Evolutionary conservation across 2,113 vertebrate genomes (phyloP).

Genomic region (Actinemys pallida): DNA sequence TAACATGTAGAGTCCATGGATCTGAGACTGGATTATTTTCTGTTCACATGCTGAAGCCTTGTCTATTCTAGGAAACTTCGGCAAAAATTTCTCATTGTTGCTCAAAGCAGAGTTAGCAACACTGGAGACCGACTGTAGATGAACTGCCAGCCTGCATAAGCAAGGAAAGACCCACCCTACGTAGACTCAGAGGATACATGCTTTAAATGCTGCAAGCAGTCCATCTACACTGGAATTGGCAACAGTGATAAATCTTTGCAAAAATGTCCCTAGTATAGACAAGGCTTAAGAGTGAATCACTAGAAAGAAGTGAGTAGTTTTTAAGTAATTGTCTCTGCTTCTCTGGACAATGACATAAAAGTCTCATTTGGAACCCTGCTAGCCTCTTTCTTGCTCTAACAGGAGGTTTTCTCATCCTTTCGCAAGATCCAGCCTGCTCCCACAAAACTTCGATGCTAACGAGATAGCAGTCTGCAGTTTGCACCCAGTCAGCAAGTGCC

Average conservation of each 20-base stretch:
- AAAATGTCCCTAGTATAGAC: not conserved
- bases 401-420: not conserved
- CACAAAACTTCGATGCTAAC: not conserved
- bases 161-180: not conserved
- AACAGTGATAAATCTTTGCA: not conserved
- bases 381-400: fast-evolving
- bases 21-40: not conserved
- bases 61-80: not conserved
- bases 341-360: not conserved
- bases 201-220: not conserved
- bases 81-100: not conserved
- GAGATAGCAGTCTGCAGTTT: conserved; percentile 2
- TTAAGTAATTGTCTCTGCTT: not conserved
- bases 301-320: not conserved
- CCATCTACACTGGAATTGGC: not conserved
- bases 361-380: not conserved
- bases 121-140: not conserved
- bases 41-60: not conserved
- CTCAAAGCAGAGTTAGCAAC: not conserved
- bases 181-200: not conserved
- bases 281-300: fast-evolving
- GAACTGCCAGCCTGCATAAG: not conserved
- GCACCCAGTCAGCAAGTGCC: not conserved
- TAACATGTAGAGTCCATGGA: not conserved
- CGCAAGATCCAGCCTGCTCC: fast-evolving